phyloP scores from a whole-genome alignment of 2,797 vertebrate species.

The Xiphophorus birchmanni region DNA sequence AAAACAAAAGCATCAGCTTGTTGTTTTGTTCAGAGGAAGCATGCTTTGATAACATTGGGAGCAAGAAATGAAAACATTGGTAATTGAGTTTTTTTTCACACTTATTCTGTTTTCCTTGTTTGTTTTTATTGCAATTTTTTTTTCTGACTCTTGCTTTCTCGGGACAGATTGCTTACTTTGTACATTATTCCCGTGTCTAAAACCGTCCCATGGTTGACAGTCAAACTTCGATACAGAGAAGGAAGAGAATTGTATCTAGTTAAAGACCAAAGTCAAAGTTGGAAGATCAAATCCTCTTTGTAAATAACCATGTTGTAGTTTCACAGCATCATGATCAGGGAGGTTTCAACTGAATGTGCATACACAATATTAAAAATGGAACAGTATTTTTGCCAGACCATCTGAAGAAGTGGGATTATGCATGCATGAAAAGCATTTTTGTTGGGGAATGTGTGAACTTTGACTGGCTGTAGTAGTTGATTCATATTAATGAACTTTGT shows the following conservation, averaged over 20 bases:
- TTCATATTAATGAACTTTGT: neutral
- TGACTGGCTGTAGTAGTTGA: neutral
- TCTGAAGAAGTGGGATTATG: conserved; percentile 4
- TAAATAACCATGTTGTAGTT: neutral
- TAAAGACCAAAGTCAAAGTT: conserved; percentile 2
- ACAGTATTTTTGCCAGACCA: neutral
- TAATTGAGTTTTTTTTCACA: neutral
- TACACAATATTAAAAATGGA: conserved; percentile 24
- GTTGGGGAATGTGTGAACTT: neutral
- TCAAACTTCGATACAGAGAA: conserved; percentile 31
- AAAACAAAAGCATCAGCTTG: neutral
- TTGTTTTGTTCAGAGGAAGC: neutral
- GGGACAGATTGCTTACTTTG: neutral
- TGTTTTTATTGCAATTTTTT: neutral
- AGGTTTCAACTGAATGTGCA: conserved; percentile 30
- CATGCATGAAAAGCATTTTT: neutral
- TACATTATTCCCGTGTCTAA: conserved; percentile 32
- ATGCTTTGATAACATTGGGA: neutral
- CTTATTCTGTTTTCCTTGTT: neutral
- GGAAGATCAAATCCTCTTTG: neutral
- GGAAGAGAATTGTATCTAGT: conserved; percentile 19
- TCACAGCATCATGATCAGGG: conserved; percentile 14
- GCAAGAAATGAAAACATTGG: neutral
- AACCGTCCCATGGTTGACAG: conserved; percentile 24
- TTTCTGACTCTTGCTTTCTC: neutral